These are phyloP conservation scores for Drosophila sechellia DNA, from an alignment of 1,140 invertebrate species.

Conservation along the genomic window DNA sequence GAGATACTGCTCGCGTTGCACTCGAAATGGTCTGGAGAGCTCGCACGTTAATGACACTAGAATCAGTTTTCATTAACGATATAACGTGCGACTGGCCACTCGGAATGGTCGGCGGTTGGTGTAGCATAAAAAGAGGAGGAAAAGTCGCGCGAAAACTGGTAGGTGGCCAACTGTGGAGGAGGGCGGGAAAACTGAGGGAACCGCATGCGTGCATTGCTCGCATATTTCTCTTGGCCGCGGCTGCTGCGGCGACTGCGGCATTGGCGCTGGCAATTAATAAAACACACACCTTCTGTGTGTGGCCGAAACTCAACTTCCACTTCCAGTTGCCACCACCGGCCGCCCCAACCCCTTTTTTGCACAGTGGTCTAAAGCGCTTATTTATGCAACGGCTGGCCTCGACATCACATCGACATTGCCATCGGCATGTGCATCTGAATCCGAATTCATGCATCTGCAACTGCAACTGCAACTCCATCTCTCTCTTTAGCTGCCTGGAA, in stretches of 20 bases:
- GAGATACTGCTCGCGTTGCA: conserved; percentile 49
- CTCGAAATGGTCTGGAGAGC: conserved; percentile 69
- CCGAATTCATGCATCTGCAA: not conserved
- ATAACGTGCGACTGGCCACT: conserved; percentile 57
- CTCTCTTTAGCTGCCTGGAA: conserved; percentile 33
- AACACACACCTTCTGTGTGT: conserved; percentile 78
- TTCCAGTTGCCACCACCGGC: not conserved
- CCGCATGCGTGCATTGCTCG: conserved; percentile 75
- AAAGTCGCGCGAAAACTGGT: not conserved
- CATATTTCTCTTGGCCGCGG: conserved; percentile 66
- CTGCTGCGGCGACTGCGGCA: conserved; percentile 55
- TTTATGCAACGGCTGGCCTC: conserved; percentile 62
- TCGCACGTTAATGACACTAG: conserved; percentile 82
- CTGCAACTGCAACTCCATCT: not conserved
- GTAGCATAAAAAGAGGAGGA: conserved; percentile 10
- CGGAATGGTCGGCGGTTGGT: conserved; percentile 4
- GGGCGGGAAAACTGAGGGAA: conserved; percentile 25
- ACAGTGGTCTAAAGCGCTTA: conserved; percentile 78
- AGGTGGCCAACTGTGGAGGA: not conserved
- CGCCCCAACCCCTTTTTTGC: conserved; percentile 19
- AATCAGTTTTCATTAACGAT: conserved; percentile 83
- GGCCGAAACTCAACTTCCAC: conserved; percentile 12
- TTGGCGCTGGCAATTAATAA: conserved; percentile 77
- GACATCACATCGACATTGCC: conserved; percentile 36
- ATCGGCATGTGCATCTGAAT: not conserved